Percentiles rank a stretch among this genome's conserved stretches.
phyloP scores from a whole-genome alignment of 2,113 vertebrate genomes.

The Nycticebus coucang region DNA sequence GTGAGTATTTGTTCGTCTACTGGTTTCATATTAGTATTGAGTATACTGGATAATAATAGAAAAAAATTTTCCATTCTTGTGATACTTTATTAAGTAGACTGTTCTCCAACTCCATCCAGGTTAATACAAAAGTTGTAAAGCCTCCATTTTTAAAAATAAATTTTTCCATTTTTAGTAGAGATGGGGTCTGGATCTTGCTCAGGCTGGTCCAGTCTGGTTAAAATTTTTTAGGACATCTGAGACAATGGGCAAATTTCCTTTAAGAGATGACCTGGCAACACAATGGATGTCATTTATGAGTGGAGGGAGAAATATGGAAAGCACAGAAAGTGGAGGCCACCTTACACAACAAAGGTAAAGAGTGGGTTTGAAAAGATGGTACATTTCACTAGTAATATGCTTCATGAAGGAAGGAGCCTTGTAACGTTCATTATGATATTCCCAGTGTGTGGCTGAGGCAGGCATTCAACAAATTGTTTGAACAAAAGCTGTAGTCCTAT shows the following conservation, averaged over 20 bases:
- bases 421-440: background rate
- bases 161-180: no score
- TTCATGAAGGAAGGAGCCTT: background rate
- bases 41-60: no score
- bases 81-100: no score
- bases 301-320: background rate
- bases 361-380: background rate
- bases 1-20: no score
- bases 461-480: background rate
- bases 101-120: no score
- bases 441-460: background rate
- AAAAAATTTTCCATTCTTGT: no score
- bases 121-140: no score
- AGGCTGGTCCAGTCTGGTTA: background rate
- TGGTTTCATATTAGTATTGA: no score
- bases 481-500: background rate
- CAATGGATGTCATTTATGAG: background rate
- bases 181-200: no score
- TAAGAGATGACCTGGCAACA: background rate
- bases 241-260: background rate
- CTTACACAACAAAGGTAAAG: background rate
- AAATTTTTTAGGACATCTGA: background rate
- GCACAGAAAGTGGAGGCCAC: background rate
- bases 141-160: no score
- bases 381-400: background rate